These are phyloP conservation scores for Saccopteryx bilineata DNA, from an alignment of 2,113 vertebrate genomes.

Conservation along the genomic window DNA sequence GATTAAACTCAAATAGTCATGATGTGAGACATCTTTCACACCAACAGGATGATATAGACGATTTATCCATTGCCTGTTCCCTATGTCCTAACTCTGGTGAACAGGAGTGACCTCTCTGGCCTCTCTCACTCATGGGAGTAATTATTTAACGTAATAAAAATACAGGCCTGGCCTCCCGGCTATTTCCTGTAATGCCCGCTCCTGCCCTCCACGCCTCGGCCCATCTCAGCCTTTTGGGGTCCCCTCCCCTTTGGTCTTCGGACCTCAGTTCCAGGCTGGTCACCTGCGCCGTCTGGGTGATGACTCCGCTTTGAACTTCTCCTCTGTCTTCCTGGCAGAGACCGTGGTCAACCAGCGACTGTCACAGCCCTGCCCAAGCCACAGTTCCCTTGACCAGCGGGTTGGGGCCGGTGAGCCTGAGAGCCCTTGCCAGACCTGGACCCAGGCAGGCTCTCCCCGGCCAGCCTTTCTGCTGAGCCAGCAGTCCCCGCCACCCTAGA, in stretches of 20 bases:
- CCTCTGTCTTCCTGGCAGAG: background rate
- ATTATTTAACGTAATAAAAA: background rate
- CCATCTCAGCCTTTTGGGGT: rapidly evolving
- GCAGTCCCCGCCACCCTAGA: background rate
- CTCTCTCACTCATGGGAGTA: background rate
- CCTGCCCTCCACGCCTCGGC: background rate
- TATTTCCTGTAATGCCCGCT: rapidly evolving
- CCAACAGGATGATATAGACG: rapidly evolving
- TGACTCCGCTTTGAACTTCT: background rate
- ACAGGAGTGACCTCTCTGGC: background rate
- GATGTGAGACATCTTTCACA: rapidly evolving
- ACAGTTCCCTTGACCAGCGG: rapidly evolving
- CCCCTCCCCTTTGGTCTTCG: background rate
- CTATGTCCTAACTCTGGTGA: background rate
- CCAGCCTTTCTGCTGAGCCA: background rate
- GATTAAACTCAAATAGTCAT: no score
- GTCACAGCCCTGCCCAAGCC: rapidly evolving
- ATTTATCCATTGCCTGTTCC: rapidly evolving
- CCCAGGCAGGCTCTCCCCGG: background rate
- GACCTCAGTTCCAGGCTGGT: background rate
- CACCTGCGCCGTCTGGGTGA: background rate
- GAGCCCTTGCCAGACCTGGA: rapidly evolving
- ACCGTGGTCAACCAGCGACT: rapidly evolving
- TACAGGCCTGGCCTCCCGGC: background rate
- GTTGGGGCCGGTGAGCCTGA: background rate